Evolutionary conservation across 2,113 vertebrate genomes (phyloP).

Genomic region (Odocoileus hemionus): DNA sequence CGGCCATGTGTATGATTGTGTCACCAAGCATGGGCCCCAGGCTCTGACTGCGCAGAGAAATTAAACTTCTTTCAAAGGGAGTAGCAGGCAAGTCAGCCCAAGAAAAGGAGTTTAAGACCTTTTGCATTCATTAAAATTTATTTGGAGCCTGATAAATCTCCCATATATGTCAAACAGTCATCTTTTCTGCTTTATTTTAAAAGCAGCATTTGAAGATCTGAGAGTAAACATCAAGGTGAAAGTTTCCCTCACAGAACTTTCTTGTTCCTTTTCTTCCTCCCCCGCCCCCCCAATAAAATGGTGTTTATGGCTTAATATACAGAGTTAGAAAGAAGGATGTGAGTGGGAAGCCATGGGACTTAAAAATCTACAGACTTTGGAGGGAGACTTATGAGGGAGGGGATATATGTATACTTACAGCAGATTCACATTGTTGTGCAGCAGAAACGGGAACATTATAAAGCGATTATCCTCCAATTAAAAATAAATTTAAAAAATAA

Average conservation of each 20-base stretch:
- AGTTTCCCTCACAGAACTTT: slow-evolving; percentile 41
- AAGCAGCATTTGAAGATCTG: slow-evolving; percentile 72
- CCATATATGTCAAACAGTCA: slow-evolving; percentile 47
- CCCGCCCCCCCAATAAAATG: slow-evolving; percentile 44
- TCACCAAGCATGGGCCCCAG: slow-evolving; percentile 15
- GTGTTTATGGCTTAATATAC: slow-evolving; percentile 63
- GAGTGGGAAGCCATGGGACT: slow-evolving; percentile 41
- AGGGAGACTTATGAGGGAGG: not conserved
- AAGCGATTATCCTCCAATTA: not conserved
- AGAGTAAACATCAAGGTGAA: slow-evolving; percentile 58
- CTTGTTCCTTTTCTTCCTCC: not conserved
- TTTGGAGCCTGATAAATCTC: slow-evolving; percentile 76
- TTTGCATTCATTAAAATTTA: slow-evolving; percentile 75
- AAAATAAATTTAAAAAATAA: not conserved
- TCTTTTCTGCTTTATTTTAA: slow-evolving; percentile 78
- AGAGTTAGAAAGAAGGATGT: slow-evolving; percentile 62
- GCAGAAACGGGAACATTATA: not conserved
- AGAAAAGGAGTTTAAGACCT: slow-evolving; percentile 48
- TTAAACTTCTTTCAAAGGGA: slow-evolving; percentile 63
- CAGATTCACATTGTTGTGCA: not conserved
- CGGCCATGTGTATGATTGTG: not conserved
- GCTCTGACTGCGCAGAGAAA: slow-evolving; percentile 41
- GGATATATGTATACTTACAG: not conserved
- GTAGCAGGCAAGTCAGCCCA: slow-evolving; percentile 9
- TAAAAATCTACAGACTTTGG: slow-evolving; percentile 42